These are phyloP conservation scores for Chroicocephalus ridibundus DNA, from an alignment of 2,113 vertebrate species.

Conservation along the genomic window DNA sequence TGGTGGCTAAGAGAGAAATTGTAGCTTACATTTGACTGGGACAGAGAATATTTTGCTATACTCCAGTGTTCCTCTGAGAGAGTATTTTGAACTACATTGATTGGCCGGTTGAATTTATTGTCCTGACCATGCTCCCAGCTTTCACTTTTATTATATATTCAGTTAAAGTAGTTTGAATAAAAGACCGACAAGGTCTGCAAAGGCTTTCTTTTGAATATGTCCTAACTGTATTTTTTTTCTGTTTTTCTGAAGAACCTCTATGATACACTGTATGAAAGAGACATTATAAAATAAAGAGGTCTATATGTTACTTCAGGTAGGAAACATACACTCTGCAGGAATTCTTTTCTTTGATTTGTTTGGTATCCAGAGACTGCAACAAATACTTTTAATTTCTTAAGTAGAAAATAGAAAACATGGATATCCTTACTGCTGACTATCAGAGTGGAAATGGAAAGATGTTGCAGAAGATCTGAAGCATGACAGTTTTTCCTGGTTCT, in stretches of 20 bases:
- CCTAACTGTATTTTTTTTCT: neutral
- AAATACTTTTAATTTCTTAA: neutral
- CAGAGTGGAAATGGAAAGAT: neutral
- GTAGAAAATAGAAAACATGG: neutral
- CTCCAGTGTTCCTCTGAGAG: neutral
- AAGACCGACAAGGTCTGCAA: neutral
- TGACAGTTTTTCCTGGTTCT: neutral
- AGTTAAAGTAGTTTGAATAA: neutral
- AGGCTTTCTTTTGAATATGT: neutral
- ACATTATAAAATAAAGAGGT: neutral
- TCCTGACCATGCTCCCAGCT: neutral
- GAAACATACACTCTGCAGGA: neutral
- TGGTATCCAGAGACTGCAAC: neutral
- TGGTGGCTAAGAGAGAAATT: neutral
- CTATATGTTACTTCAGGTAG: neutral
- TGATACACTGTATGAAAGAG: neutral
- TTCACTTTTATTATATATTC: neutral
- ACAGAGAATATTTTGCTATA: neutral
- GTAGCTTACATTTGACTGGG: neutral
- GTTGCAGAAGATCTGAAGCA: neutral
- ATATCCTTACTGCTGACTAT: neutral
- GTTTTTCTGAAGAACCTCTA: neutral
- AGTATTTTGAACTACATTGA: neutral
- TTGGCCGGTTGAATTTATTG: neutral
- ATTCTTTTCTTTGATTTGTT: neutral